Evolutionary conservation across 1,140 invertebrate species (phyloP).

Genomic region (Euwallacea similis): DNA sequence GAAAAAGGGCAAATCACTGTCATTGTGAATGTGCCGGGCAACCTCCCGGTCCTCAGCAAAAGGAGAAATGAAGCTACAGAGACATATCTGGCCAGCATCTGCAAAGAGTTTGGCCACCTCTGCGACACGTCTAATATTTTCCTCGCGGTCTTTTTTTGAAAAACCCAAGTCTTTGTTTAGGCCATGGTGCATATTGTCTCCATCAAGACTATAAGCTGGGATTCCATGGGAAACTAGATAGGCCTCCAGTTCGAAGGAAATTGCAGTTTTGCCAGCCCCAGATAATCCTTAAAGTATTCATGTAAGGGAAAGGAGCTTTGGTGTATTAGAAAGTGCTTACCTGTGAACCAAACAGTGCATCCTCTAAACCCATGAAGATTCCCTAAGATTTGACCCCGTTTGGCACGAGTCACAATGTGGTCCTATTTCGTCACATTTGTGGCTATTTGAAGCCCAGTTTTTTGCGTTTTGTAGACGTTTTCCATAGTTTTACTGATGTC

Average conservation of each 20-base stretch:
- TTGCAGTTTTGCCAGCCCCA: constrained; percentile 97
- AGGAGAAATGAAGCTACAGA: constrained; percentile 98
- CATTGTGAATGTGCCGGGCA: constrained; percentile 85
- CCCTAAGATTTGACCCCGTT: constrained; percentile 87
- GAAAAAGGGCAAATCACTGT: constrained; percentile 88
- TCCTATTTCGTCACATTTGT: constrained; percentile 94
- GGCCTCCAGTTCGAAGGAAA: constrained; percentile 95
- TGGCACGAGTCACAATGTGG: constrained; percentile 91
- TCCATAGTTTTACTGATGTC: constrained; percentile 12
- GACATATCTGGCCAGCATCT: constrained; percentile 91
- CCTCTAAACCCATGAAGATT: constrained; percentile 91
- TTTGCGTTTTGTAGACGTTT: constrained; percentile 49
- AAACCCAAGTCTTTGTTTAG: constrained; percentile 97
- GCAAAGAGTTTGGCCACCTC: constrained; percentile 98
- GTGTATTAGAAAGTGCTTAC: constrained; percentile 3
- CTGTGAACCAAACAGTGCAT: constrained; percentile 97
- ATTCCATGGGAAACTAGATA: constrained; percentile 85
- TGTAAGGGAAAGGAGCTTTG: background rate
- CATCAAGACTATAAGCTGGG: constrained; percentile 94
- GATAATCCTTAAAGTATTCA: constrained; percentile 70
- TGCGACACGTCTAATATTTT: constrained; percentile 95
- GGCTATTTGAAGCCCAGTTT: constrained; percentile 64
- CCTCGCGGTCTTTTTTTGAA: constrained; percentile 88
- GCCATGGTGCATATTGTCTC: constrained; percentile 95
- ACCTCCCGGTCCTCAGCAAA: constrained; percentile 90